Conservation (phyloP, 1,140 invertebrate species). For the Nixonia krombeini region DNA sequence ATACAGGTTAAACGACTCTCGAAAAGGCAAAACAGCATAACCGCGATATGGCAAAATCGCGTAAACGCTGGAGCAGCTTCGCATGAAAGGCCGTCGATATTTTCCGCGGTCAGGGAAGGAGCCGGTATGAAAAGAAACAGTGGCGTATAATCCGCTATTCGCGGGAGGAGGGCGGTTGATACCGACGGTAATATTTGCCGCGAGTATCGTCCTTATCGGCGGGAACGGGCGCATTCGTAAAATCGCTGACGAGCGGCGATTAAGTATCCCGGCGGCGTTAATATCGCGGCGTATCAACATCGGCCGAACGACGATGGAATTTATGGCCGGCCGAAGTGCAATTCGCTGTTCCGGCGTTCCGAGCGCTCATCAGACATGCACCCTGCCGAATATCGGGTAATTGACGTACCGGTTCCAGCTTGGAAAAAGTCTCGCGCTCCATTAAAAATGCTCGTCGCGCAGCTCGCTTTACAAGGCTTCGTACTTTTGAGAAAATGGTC, state of each 20-base stretch:
- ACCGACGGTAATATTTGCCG: too few relatives aligned
- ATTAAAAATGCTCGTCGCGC: slow-evolving; percentile 24
- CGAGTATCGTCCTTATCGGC: neutral
- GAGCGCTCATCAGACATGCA: slow-evolving; percentile 63
- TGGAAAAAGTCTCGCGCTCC: slow-evolving; percentile 9
- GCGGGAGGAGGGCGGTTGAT: too few relatives aligned
- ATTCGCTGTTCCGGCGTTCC: slow-evolving; percentile 60
- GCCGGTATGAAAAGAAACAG: too few relatives aligned
- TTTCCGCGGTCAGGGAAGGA: too few relatives aligned
- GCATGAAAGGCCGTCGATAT: too few relatives aligned
- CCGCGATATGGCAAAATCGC: too few relatives aligned
- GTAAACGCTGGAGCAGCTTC: too few relatives aligned
- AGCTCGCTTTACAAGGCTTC: slow-evolving; percentile 32
- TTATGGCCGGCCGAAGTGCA: slow-evolving; percentile 64
- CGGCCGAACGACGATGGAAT: slow-evolving; percentile 44
- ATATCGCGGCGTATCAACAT: slow-evolving; percentile 43
- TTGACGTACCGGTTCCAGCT: slow-evolving; percentile 56
- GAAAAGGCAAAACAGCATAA: too few relatives aligned
- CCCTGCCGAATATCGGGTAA: slow-evolving; percentile 51
- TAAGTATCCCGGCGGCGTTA: slow-evolving; percentile 44
- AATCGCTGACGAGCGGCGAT: slow-evolving; percentile 38
- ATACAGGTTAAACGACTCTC: too few relatives aligned
- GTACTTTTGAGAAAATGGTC: slow-evolving; percentile 31
- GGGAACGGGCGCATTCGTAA: slow-evolving; percentile 5
- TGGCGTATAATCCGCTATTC: too few relatives aligned